Evolutionary conservation across 2,113 vertebrate genomes (phyloP), one percentile per base, ranked within the genome.

Genomic region (Python bivittatus): DNA sequence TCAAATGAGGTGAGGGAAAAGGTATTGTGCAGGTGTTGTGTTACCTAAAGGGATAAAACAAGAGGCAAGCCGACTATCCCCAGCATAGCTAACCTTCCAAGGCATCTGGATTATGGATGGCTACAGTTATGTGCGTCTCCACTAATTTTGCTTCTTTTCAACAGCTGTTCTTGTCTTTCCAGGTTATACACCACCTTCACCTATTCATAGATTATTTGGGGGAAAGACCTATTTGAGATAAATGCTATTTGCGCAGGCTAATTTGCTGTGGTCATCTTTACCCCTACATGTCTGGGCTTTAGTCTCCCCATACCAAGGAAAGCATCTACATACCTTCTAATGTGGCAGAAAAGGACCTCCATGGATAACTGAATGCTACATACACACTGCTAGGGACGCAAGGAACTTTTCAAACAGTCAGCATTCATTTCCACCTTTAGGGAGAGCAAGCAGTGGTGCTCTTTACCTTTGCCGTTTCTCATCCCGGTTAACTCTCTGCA

Each of bases 391-490:
- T 54, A 68, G 48, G 27, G 12, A 33, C 33, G 27, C 15, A 57
- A 23, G 29, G 54, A 6, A 17, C 20, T 10, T 88, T 44, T n/a
- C n/a, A 9, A 33, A 11, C 33, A 44, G 20, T 23, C 20, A 38
- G 29, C 22, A 1, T 25, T 91, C 33, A 6, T n/a, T 44, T 38
- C 85, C 12, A 25, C 27, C 15, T 68, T 54, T 52, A 33, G 11
- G 29, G 33, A 5, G 4, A 20, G 11, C 11, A 53, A 33, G 22
- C 1, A 11, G 86, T 20, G 33, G 13, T 42, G 17, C 27, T 60
- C 23, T 95, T 96, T 94, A 99, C 99, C 99, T 98, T 93, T 99
- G 99, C 58, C 99, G 97, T 94, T 98, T 99, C 72, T 95, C 92
- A 53, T 98, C 98, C 52, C 98, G 98, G 2, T 96, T 96, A 94